Base-by-base conservation (phyloP, 2,888 invertebrate species). In the Phoronis australis region DNA sequence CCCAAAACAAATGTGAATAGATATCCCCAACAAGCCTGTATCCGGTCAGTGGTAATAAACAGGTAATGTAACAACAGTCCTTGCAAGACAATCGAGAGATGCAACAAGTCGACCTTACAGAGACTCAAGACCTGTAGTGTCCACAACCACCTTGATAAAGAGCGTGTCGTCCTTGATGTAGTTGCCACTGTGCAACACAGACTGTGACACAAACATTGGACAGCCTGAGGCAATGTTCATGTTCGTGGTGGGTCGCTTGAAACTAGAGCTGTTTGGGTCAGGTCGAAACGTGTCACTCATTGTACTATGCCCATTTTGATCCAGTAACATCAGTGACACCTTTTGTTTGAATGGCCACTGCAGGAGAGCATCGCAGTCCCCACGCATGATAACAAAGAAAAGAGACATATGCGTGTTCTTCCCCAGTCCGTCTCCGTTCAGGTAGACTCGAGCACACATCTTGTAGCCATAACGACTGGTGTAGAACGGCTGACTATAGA, bases 391-490 rank as follows among this genome's bases (percentile, higher is more conserved):
- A 4, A 71, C 71, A 54, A 73, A 73, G 59, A 71, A 73, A 18
- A 73, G 52, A 1, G 69, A 69, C 52, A 73, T 45, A 51, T 72
- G 68, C 1, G 62, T 65, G 3, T 61, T 63, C 42, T 68, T 68
- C 12, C 72, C 74, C 59, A 68, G 64, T 2, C 73, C 72, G 48
- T 73, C 74, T 3, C 73, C 74, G 51, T 74, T 74, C 21, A 73
- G 55, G 45, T 74, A 74, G 3, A 71, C 63, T 25, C 72, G 52
- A 3, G 65, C 68, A 58, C 74, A 72, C 71, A 73, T 71, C 48
- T 72, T 72, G 58, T 74, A 74, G 2, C 71, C 72, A 53, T 61
- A 62, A 5, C 66, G 57, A 37, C 64, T 60, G 0, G 68, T 66
- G 51, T 72, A 71, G 56, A 73, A 74, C 0, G 73, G 71, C 54